Base-by-base conservation (phyloP, 2,888 invertebrate genomes). In the Shargacucullia verbasci region DNA sequence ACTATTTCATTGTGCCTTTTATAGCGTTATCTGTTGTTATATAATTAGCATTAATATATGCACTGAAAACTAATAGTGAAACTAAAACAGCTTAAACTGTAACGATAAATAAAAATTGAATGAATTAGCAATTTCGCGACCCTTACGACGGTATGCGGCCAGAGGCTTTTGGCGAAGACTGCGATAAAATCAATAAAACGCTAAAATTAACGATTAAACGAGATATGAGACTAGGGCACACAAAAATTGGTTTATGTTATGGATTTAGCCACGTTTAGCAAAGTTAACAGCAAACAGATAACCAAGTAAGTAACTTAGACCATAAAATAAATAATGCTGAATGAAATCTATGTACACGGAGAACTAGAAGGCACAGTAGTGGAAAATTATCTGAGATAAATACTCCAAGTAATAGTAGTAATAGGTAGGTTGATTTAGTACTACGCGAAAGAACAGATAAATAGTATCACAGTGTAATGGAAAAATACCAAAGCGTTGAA, bases 281-380 rank as follows among this genome's bases (percentile, higher is more conserved):
- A 52, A 68, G 61, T 66, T 73, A 44, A 64, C 47, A 52, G 46
- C 27, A 39, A 69, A 55, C 63, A 48, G 49, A 71, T 43, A 50
- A 56, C 60, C 37, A 61, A 62, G 52, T 48, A 45, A 52, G 37
- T 56, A 63, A 66, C 52, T 52, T 49, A 76, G 58, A 54, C 12
- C 29, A 69, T 67, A 54, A 70, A 60, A 59, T 64, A 70, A 76
- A 78, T 59, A 70, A 70, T 69, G 55, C 53, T 69, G 66, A 74
- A 75, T 74, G 49, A 59, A 83, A 86, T 82, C 79, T 88, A 90
- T 88, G 83, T 90, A 90, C 81, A 85, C 74, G 83, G 85, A 87
- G 87, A 89, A 87, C 87, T 91, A 92, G 92, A 93, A 92, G 93
- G 92, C 92, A 93, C 92, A 90, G 89, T 91, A 88, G 88, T 90